Percentiles rank a stretch among this genome's conserved stretches.
Conservation (phyloP, 1,140 invertebrate species). For the Drosophila dunni region DNA sequence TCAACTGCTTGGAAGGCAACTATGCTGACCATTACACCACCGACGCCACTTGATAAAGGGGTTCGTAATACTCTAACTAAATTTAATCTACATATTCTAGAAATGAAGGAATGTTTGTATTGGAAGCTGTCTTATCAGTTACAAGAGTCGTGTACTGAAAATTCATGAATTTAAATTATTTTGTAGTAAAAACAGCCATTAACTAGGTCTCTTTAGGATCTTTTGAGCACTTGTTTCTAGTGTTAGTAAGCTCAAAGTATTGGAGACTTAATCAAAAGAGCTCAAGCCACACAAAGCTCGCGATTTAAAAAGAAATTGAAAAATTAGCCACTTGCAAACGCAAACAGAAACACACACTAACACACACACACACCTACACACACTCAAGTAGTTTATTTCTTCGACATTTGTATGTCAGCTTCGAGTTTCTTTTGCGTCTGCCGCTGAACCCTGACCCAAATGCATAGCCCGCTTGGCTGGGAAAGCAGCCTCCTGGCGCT, state of each 20-base stretch:
- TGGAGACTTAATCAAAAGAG: slow-evolving; percentile 3
- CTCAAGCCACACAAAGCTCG: neutral
- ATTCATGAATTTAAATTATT: neutral
- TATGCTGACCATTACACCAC: slow-evolving; percentile 96
- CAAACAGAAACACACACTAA: neutral
- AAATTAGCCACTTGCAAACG: slow-evolving; percentile 35
- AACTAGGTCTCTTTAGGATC: neutral
- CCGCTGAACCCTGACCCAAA: slow-evolving; percentile 70
- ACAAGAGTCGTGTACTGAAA: no score
- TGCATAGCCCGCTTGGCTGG: slow-evolving; percentile 11
- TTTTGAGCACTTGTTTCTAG: neutral
- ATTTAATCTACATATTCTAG: no score
- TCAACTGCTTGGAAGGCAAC: slow-evolving; percentile 97
- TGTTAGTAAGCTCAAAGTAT: neutral
- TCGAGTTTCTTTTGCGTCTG: slow-evolving; percentile 49
- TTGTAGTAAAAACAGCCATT: neutral
- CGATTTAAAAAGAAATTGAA: slow-evolving; percentile 25
- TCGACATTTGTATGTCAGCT: slow-evolving; percentile 64
- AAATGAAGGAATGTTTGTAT: no score
- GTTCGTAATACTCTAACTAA: no score
- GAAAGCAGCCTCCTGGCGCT: slow-evolving; percentile 23
- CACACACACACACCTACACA: slow-evolving; percentile 10
- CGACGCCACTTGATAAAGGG: slow-evolving; percentile 85
- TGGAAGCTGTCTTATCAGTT: no score
- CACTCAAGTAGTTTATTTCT: slow-evolving; percentile 27